These are phyloP conservation scores for Podargus strigoides DNA, from an alignment of 2,797 vertebrate species.

Conservation along the genomic window DNA sequence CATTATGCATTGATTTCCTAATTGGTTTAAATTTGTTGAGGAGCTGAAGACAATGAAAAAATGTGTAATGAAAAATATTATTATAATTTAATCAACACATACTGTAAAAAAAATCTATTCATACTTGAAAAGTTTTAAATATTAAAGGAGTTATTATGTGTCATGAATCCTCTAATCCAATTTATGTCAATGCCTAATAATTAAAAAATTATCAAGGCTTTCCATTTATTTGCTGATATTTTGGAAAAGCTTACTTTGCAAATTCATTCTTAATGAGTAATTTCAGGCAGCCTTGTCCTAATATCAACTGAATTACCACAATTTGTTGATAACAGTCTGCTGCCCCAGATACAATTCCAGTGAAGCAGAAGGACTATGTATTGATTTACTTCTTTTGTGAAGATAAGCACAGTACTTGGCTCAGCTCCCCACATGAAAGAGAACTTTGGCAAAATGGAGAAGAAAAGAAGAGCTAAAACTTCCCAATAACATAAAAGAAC, in stretches of 20 bases:
- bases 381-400: background rate
- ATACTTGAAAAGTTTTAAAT: background rate
- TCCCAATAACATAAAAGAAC: background rate
- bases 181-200: too few species aligned
- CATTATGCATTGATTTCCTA: background rate
- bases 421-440: background rate
- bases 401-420: background rate
- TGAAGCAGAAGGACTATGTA: background rate
- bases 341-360: background rate
- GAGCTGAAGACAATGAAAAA: background rate
- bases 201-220: too few species aligned
- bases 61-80: background rate
- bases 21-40: background rate
- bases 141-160: background rate
- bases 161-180: too few species aligned
- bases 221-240: too few species aligned
- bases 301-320: too few species aligned
- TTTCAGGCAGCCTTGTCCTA: too few species aligned
- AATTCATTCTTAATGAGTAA: too few species aligned
- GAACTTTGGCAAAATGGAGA: background rate
- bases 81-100: background rate
- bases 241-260: too few species aligned
- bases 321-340: too few species aligned
- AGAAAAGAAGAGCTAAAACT: background rate
- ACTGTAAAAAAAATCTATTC: background rate